phyloP scores from a whole-genome alignment of 2,113 vertebrate species.

The Hippocampus abdominalis region DNA sequence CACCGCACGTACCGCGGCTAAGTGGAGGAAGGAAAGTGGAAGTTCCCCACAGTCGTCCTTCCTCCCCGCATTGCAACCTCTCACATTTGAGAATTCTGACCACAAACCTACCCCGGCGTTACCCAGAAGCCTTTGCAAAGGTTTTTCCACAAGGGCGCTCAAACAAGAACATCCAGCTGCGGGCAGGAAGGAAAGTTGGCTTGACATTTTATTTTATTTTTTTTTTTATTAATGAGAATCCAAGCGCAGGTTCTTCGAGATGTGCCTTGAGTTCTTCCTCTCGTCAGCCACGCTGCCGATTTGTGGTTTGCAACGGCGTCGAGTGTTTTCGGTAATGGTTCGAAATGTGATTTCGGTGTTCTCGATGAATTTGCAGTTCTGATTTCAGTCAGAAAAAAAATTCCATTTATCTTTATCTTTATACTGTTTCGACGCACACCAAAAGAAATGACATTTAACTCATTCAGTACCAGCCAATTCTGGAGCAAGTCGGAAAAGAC shows the following conservation, averaged over 20 bases:
- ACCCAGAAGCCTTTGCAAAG: constrained; percentile 68
- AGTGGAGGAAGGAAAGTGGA: constrained; percentile 68
- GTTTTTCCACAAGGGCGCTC: constrained; percentile 8
- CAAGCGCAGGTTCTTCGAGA: not conserved
- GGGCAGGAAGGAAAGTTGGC: constrained; percentile 5
- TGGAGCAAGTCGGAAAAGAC: no score
- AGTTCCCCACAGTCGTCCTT: constrained; percentile 71
- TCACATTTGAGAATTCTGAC: constrained; percentile 57
- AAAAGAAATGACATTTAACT: not conserved
- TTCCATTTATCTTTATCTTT: not conserved
- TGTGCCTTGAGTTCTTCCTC: not conserved
- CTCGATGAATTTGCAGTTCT: not conserved
- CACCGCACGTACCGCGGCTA: constrained; percentile 40
- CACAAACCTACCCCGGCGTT: constrained; percentile 67
- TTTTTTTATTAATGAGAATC: not conserved
- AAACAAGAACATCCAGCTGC: not conserved
- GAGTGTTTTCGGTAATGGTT: not conserved
- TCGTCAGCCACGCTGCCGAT: not conserved
- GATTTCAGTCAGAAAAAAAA: not conserved
- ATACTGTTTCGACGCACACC: no score
- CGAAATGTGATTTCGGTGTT: not conserved
- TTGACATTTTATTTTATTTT: not conserved
- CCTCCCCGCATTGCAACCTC: constrained; percentile 66
- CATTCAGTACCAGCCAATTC: no score
- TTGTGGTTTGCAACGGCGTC: not conserved